These are phyloP conservation scores for Trachurus trachurus DNA, from an alignment of 2,797 vertebrate species.

Conservation along the genomic window DNA sequence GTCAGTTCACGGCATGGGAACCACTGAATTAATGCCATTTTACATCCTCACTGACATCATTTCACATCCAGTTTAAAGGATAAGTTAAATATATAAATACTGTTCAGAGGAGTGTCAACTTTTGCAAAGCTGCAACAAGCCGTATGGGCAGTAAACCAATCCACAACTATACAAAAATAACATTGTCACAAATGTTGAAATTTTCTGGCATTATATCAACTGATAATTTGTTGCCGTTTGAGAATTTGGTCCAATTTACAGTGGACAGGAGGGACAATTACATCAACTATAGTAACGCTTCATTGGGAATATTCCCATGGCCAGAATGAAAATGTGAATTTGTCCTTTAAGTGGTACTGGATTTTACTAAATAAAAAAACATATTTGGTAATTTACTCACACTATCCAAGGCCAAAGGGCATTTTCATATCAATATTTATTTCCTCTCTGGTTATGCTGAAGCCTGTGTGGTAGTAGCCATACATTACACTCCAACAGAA, in stretches of 20 bases:
- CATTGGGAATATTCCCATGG: not conserved
- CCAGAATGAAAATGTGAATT: not conserved
- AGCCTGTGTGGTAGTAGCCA: not conserved
- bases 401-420: too few species aligned
- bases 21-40: not conserved
- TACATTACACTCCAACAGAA: conserved; percentile 31
- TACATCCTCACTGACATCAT: not conserved
- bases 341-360: not conserved
- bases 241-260: not conserved
- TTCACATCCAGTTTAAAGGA: conserved; percentile 8
- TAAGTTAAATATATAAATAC: not conserved
- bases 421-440: conserved; percentile 5
- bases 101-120: not conserved
- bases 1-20: conserved; percentile 71
- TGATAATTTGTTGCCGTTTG: too few species aligned
- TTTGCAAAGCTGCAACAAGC: not conserved
- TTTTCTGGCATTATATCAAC: not conserved
- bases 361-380: not conserved
- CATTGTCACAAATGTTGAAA: not conserved
- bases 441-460: not conserved
- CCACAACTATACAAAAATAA: not conserved
- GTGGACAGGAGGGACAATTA: not conserved
- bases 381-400: not conserved
- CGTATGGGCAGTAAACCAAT: not conserved
- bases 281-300: not conserved